phyloP scores from a whole-genome alignment of 1,140 invertebrate species.

The Andrena cerasifolii region DNA sequence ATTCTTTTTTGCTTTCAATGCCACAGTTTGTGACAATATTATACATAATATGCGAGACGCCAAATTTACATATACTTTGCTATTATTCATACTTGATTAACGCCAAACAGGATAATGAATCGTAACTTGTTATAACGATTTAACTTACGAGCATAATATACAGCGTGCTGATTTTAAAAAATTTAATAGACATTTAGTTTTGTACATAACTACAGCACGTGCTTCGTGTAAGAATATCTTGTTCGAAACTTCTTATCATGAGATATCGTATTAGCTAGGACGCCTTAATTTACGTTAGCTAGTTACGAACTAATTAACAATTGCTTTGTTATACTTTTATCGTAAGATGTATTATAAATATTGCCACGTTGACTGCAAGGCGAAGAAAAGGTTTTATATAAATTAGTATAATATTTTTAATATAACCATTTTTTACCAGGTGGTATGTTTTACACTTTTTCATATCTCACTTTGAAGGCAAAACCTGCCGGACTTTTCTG shows the following conservation, averaged over 20 bases:
- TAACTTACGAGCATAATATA: constrained; percentile 38
- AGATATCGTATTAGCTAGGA: constrained; percentile 5
- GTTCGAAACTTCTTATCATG: constrained; percentile 14
- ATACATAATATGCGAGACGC: constrained; percentile 16
- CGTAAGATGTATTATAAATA: constrained; percentile 15
- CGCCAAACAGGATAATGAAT: constrained; percentile 15
- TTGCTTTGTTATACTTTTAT: constrained; percentile 46
- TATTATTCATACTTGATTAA: constrained; percentile 46
- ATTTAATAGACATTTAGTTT: not conserved
- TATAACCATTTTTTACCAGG: constrained; percentile 48
- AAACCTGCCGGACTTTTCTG: constrained; percentile 32
- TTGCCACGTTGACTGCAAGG: constrained; percentile 17
- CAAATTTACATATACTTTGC: constrained; percentile 42
- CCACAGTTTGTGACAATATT: constrained; percentile 50
- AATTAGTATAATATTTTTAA: constrained; percentile 55
- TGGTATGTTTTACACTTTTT: constrained; percentile 57
- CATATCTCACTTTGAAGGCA: constrained; percentile 33
- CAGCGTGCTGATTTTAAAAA: constrained; percentile 34
- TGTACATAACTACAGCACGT: constrained; percentile 19
- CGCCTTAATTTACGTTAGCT: constrained; percentile 19
- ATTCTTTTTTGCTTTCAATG: constrained; percentile 34
- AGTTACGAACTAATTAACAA: not conserved
- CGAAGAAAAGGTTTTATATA: constrained; percentile 48
- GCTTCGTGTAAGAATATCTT: not conserved
- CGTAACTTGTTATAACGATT: constrained; percentile 33